Evolutionary conservation across 2,888 invertebrate species (phyloP), one percentile per base, ranked within the genome.

Genomic region (Uropetala carovei): DNA sequence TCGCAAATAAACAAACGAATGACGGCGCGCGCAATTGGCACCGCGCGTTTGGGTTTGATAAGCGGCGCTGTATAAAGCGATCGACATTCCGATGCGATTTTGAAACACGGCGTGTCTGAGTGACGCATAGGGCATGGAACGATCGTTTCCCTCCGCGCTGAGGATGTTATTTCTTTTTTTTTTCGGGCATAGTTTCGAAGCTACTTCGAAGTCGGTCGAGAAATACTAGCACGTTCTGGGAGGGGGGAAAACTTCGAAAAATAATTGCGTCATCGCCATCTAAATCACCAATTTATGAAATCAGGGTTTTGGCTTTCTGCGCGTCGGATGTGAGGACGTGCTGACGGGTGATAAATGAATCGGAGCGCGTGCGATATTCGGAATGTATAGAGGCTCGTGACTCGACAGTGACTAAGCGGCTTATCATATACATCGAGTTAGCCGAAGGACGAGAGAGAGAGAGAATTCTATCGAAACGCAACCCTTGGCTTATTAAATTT

Each of bases 281-380:
- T 68, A 68, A 68, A 75, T 75, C 75, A 56, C 43, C 89, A 89
- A 89, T 64, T 89, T 68, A 30, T 89, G 89, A 64, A 89, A 89
- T 89, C 60, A 43, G n/a, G 89, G 89, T 89, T 68, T 43, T 60
- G 27, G 64, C 64, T 89, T 68, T 56, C 64, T 64, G 64, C n/a
- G 64, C 43, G 27, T 59, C 86, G 75, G 75, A 43, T 43, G 43
- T 43, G 56, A 16, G 83, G 56, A 64, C 89, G 68, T 64, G 89
- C 30, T n/a, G 89, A 89, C 89, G 68, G 30, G 59, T 89, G 89
- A 89, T 89, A 89, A 89, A 89, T 89, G 89, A 89, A 43, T 16
- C n/a, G 68, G 64, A 89, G 89, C 43, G 64, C 64, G 89, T 89
- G 89, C 60, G 89, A 89, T 89, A 64, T 89, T 89, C 64, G 60